Evolutionary conservation across 2,888 invertebrate genomes (phyloP).

Genomic region (Malachius bipustulatus): DNA sequence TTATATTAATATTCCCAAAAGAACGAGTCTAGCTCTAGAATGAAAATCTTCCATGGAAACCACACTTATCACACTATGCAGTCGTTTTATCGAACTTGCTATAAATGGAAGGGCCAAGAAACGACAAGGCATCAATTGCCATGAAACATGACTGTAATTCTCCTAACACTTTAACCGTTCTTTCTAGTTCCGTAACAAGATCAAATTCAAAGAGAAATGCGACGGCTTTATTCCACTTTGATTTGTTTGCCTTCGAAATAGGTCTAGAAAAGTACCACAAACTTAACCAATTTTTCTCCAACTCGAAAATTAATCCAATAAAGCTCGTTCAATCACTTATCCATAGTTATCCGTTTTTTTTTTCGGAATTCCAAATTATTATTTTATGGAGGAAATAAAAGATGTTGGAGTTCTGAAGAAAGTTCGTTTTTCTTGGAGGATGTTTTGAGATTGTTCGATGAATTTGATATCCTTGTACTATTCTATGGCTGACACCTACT

Average conservation of each 20-base stretch:
- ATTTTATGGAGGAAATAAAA: no score
- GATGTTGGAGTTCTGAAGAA: no score
- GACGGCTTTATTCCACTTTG: conserved; percentile 1
- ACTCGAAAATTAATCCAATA: no score
- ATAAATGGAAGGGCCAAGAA: conserved; percentile 25
- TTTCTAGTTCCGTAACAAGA: conserved; percentile 6
- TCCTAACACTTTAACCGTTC: conserved; percentile 23
- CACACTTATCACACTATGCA: conserved; percentile 30
- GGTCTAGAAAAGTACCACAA: no score
- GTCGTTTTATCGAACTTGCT: conserved; percentile 28
- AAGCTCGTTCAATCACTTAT: no score
- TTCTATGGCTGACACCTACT: no score
- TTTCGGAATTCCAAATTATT: no score
- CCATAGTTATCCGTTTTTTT: no score
- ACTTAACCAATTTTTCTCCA: no score
- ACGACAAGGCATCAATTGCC: conserved; percentile 29
- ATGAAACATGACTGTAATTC: conserved; percentile 31
- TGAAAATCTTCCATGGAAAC: conserved; percentile 22
- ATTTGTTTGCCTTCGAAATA: conserved; percentile 12
- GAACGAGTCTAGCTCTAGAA: conserved; percentile 20
- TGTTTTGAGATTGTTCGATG: no score
- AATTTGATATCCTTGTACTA: no score
- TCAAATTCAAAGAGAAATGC: conserved; percentile 6
- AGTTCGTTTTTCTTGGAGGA: no score
- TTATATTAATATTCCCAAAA: conserved; percentile 22